These are phyloP conservation scores for Theretra japonica DNA, from an alignment of 2,888 invertebrate species.

Conservation along the genomic window DNA sequence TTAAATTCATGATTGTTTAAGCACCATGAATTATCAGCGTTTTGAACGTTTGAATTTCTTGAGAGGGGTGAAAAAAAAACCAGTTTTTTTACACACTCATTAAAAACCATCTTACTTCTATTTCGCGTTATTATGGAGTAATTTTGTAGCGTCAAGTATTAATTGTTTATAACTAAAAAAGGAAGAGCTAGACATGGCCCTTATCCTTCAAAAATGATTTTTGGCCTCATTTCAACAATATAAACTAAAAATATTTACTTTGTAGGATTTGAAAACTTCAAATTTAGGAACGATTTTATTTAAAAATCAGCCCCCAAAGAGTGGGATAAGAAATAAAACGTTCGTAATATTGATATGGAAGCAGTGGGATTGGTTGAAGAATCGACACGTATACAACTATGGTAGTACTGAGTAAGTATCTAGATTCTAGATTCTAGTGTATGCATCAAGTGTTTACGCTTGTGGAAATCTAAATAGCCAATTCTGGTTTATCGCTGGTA, in stretches of 20 bases:
- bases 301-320: slow-evolving; percentile 41
- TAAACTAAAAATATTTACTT: slow-evolving; percentile 32
- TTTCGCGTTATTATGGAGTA: too few relatives aligned
- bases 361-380: slow-evolving; percentile 82
- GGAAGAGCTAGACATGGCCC: too few relatives aligned
- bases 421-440: neutral
- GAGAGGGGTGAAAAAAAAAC: too few relatives aligned
- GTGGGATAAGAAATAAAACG: slow-evolving; percentile 46
- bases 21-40: too few relatives aligned
- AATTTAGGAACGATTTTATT: slow-evolving; percentile 63
- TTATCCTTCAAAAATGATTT: too few relatives aligned
- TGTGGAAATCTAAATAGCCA: slow-evolving; percentile 7
- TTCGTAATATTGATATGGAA: slow-evolving; percentile 86
- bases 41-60: too few relatives aligned
- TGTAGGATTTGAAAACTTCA: slow-evolving; percentile 61
- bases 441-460: neutral
- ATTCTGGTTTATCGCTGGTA: slow-evolving; percentile 2
- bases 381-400: slow-evolving; percentile 82
- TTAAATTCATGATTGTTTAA: too few relatives aligned
- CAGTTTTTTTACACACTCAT: too few relatives aligned
- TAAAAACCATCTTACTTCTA: too few relatives aligned
- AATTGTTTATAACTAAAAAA: too few relatives aligned
- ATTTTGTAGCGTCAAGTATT: too few relatives aligned
- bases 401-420: slow-evolving; percentile 44
- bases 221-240: too few relatives aligned